A percentile compares a stretch with the other conserved stretches of the same genome.
These are phyloP conservation scores for Tipula vernalis DNA, from an alignment of 2,888 invertebrate species.

Conservation along the genomic window DNA sequence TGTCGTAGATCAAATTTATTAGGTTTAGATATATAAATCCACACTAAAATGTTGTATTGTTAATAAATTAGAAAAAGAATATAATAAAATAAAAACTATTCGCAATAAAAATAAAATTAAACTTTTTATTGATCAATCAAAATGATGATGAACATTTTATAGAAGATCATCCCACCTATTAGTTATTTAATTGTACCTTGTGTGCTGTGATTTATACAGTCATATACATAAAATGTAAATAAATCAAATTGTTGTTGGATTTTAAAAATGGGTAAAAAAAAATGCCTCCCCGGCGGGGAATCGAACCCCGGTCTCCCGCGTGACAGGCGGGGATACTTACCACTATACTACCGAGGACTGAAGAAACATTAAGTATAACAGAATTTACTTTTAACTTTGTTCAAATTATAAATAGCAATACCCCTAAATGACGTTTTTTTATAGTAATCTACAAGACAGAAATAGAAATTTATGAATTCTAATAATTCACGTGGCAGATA, in stretches of 20 bases:
- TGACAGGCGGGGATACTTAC: slow-evolving; percentile 13
- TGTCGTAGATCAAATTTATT: neutral
- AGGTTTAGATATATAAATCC: neutral
- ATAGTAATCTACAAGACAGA: neutral
- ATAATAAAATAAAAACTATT: neutral
- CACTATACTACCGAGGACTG: slow-evolving; percentile 12
- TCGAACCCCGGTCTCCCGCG: slow-evolving; percentile 13
- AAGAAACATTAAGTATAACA: too few species aligned
- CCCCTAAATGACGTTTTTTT: neutral
- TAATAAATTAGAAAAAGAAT: neutral
- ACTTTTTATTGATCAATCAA: neutral
- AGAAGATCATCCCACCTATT: neutral
- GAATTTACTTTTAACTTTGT: neutral
- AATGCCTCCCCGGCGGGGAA: slow-evolving; percentile 11
- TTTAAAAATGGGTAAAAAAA: neutral
- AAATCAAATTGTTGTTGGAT: neutral
- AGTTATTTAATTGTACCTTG: neutral
- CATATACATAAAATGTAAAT: neutral
- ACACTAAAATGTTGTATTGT: neutral
- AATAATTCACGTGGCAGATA: neutral
- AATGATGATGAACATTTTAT: neutral
- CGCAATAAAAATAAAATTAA: neutral
- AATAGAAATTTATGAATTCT: neutral
- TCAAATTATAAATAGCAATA: neutral
- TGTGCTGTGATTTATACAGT: neutral